Evolutionary conservation across 2,888 invertebrate genomes (phyloP).

Genomic region (Perizoma flavofasciatum): DNA sequence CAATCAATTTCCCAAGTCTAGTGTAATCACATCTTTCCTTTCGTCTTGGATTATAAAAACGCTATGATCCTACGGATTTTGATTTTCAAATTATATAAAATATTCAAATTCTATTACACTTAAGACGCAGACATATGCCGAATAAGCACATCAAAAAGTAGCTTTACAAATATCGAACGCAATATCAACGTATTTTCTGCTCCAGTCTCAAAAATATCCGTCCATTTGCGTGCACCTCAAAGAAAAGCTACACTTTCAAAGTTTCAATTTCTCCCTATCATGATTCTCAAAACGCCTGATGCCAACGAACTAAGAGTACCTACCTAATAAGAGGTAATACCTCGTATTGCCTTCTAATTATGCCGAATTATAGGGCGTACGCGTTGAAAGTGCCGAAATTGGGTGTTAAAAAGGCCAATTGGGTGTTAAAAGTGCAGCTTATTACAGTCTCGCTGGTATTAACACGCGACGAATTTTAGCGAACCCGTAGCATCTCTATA

Average conservation of each 20-base stretch:
- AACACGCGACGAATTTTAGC: constrained; percentile 43
- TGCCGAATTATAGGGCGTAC: constrained; percentile 63
- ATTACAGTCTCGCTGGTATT: constrained; percentile 42
- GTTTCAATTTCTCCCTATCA: constrained; percentile 15
- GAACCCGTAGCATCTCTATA: constrained; percentile 37
- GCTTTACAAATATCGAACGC: no score
- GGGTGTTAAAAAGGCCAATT: constrained; percentile 60
- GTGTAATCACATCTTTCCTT: no score
- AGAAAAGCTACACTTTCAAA: neutral
- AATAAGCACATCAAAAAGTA: no score
- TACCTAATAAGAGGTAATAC: constrained; percentile 32
- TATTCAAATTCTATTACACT: no score
- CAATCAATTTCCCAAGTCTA: no score
- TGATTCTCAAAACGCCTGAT: constrained; percentile 5
- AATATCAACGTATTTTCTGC: no score
- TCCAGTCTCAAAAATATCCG: no score
- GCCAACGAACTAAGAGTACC: constrained; percentile 29
- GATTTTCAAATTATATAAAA: no score
- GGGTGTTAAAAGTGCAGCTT: constrained; percentile 37
- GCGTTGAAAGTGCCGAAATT: constrained; percentile 70
- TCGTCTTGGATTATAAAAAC: no score
- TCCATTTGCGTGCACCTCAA: no score
- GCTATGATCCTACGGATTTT: no score
- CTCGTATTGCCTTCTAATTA: constrained; percentile 57
- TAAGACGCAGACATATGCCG: no score